Evolutionary conservation across 2,113 vertebrate genomes (phyloP).

Genomic region (Emydura subglobosa): DNA sequence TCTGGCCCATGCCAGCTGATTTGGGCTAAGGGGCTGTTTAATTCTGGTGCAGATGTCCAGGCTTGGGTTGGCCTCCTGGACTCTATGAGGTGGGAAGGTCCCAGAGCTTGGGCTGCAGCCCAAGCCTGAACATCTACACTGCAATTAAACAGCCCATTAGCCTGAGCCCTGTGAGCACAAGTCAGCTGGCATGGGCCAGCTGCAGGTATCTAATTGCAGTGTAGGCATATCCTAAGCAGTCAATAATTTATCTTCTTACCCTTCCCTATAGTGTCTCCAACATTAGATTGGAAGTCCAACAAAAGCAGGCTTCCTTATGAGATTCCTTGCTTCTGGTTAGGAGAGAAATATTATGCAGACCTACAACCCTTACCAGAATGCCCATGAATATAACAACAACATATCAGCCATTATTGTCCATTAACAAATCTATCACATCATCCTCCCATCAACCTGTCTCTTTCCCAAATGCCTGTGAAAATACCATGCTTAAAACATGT

Average conservation of each 20-base stretch:
- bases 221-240: no score
- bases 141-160: neutral
- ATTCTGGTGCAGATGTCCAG: neutral
- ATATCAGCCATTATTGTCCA: accelerated
- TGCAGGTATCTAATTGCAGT: no score
- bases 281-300: neutral
- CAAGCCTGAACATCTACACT: neutral
- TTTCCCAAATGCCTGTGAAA: neutral
- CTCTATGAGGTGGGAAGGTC: neutral
- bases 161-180: neutral
- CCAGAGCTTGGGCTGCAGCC: neutral
- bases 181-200: neutral
- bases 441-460: neutral
- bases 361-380: neutral
- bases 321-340: neutral
- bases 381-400: neutral
- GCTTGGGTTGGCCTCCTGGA: neutral
- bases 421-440: neutral
- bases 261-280: neutral
- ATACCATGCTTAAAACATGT: neutral
- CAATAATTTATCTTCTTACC: neutral
- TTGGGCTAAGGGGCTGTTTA: neutral
- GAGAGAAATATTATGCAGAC: neutral
- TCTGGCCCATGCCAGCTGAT: neutral
- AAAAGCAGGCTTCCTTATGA: neutral